These are phyloP conservation scores for Platycnemis pennipes DNA, from an alignment of 2,888 invertebrate genomes.

Conservation along the genomic window DNA sequence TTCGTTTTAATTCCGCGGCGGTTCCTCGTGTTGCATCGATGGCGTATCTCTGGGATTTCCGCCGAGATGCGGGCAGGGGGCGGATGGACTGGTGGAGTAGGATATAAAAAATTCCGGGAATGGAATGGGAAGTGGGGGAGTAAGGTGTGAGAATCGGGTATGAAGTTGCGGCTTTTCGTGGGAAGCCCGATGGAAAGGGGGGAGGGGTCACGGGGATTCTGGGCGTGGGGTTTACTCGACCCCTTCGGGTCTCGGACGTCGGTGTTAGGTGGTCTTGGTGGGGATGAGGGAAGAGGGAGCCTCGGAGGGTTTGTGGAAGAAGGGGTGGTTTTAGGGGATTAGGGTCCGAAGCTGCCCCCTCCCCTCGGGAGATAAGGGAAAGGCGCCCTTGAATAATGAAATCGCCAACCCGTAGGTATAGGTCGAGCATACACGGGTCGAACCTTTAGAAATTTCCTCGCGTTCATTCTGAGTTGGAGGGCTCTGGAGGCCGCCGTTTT, in stretches of 20 bases:
- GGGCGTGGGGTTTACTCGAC: neutral
- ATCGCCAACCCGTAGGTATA: constrained; percentile 26
- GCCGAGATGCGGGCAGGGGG: too few relatives aligned
- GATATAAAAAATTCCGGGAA: neutral
- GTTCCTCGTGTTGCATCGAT: neutral
- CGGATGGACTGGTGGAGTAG: too few relatives aligned
- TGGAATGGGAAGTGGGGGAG: neutral
- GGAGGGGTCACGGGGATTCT: neutral
- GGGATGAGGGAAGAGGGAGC: neutral
- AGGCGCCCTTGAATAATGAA: constrained; percentile 19
- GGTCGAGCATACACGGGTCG: neutral
- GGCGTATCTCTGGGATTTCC: neutral
- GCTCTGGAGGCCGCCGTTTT: neutral
- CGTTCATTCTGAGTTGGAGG: neutral
- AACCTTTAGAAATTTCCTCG: neutral
- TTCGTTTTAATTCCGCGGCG: neutral
- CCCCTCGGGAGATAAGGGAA: constrained; percentile 10
- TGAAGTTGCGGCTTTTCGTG: neutral
- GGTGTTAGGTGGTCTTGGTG: neutral
- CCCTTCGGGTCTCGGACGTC: neutral
- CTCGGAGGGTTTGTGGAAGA: neutral
- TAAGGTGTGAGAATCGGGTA: constrained; percentile 2
- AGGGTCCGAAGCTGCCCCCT: neutral
- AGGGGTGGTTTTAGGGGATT: neutral
- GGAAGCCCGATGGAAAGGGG: neutral